Conservation (phyloP, 2,888 invertebrate species). For the Hydrotaea diabolus region DNA sequence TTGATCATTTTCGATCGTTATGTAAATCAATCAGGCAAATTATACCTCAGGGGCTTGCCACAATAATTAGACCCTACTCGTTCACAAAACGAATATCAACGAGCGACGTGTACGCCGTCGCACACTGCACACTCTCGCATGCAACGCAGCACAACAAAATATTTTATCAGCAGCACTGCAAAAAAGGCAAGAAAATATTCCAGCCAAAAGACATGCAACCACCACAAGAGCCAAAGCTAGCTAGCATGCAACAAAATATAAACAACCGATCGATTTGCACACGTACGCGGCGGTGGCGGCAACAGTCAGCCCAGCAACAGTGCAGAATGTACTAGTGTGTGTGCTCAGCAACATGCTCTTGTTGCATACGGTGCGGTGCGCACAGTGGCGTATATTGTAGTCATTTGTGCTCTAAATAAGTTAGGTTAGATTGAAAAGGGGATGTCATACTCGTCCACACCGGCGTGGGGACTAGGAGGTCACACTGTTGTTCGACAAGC, state of each 20-base stretch:
- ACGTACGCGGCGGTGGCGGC: slow-evolving; percentile 49
- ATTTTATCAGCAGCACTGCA: slow-evolving; percentile 40
- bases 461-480: no score
- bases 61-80: slow-evolving; percentile 80
- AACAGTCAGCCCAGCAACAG: not conserved
- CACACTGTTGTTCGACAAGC: no score
- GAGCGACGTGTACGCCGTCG: slow-evolving; percentile 24
- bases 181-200: slow-evolving; percentile 24
- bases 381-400: not conserved
- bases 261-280: slow-evolving; percentile 61
- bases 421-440: no score
- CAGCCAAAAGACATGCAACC: slow-evolving; percentile 59
- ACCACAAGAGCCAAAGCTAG: slow-evolving; percentile 23
- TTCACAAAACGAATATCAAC: slow-evolving; percentile 73
- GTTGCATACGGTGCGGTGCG: not conserved
- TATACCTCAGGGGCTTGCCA: slow-evolving; percentile 80
- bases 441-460: no score
- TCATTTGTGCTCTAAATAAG: no score
- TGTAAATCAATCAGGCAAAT: slow-evolving; percentile 81
- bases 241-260: slow-evolving; percentile 63
- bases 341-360: slow-evolving; percentile 36
- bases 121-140: slow-evolving; percentile 18
- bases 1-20: slow-evolving; percentile 81
- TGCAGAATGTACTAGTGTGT: not conserved
- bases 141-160: not conserved